Percentiles rank a stretch among this genome's conserved stretches.
These are phyloP conservation scores for Petrocephalus microphthalmus DNA, from an alignment of 2,113 vertebrate species.

Conservation along the genomic window DNA sequence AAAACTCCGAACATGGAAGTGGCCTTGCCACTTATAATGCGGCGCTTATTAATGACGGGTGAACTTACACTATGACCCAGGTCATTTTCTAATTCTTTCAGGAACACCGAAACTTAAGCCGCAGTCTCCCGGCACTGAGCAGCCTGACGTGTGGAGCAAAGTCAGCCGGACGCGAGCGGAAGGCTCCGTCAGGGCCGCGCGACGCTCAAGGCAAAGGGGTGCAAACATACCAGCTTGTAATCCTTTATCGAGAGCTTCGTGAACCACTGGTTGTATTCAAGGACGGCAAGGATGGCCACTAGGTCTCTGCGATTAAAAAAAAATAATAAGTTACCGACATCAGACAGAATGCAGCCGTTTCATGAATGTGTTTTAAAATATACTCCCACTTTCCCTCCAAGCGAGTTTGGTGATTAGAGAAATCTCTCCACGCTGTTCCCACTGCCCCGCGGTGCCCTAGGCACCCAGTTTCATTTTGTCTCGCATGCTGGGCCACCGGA, in stretches of 20 bases:
- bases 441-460: neutral
- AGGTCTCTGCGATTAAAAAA: conserved; percentile 76
- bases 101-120: neutral
- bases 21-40: neutral
- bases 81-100: neutral
- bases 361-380: neutral
- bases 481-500: neutral
- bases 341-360: neutral
- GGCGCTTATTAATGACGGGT: neutral
- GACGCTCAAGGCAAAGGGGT: too few relatives aligned
- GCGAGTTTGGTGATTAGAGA: neutral
- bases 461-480: neutral
- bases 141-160: neutral
- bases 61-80: neutral
- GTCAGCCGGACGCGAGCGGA: neutral
- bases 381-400: neutral
- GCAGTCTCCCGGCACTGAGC: neutral
- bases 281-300: conserved; percentile 80
- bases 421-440: neutral
- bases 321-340: neutral
- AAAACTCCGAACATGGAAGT: neutral
- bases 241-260: conserved; percentile 86
- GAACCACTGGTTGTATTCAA: conserved; percentile 97
- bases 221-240: conserved; percentile 77
- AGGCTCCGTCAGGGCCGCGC: neutral